Base-by-base conservation (phyloP, 2,888 invertebrate species). In the Volucella bombylans region DNA sequence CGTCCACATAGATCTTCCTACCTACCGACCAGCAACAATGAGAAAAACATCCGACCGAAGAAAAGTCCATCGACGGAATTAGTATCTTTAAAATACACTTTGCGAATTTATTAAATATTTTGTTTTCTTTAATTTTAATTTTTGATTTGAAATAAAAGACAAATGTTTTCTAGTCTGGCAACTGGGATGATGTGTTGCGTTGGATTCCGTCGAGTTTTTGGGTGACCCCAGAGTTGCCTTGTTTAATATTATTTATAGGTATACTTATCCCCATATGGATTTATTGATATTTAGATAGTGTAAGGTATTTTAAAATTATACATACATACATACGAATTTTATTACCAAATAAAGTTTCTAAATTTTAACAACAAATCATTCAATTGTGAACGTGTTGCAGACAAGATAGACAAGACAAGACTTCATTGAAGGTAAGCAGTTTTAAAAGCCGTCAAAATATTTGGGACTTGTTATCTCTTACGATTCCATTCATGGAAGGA, bases 1-100 rank as follows among this genome's bases (percentile, higher is more conserved):
- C 10, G 89, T 94, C 8, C 91, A 93, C 54, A 93, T 94, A n/a
- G 93, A 94, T 86, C 89, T 94, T 86, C 94, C 94, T 11, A 94
- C 94, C 1, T 94, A 93, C 88, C 89, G 92, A 39, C 94, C 94
- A 18, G 89, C 90, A 6, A 31, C 31, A 4, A 86, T 73, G 38
- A 82, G 76, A 45, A 81, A 80, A 64, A 57, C 45, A 49, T 38
- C 77, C 10, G 59, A 81, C 31, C 67, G 71, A 54, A 82, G 72
- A 57, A 83, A 14, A 73, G 50, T 15, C n/a, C 62, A 62, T 47
- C 69, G 74, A 68, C 65, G 15, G 41, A 82, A 78, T 45, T 86
- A 86, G 62, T 52, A 41, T 38, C 41, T 9, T 45, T 8, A 72
- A 45, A 18, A 50, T 39, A 72, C n/a, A 76, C 55, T 68, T 15